Evolutionary conservation across 2,113 vertebrate genomes (phyloP).

Genomic region (Rhinopomastus cyanomelas): DNA sequence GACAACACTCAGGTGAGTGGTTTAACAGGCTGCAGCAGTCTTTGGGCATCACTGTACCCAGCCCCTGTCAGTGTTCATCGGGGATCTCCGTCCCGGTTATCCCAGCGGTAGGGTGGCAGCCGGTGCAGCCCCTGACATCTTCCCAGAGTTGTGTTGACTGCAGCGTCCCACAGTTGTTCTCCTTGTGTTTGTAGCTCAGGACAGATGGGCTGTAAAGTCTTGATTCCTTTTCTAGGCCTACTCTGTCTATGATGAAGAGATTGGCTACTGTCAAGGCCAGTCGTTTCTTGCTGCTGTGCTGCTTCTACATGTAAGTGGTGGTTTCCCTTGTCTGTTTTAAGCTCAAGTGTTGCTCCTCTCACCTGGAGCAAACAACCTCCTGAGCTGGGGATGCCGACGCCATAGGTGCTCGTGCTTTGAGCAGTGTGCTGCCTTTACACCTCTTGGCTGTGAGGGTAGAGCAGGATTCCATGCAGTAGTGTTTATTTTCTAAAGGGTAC

Average conservation of each 20-base stretch:
- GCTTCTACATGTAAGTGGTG: constrained; percentile 90
- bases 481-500: too few relatives aligned
- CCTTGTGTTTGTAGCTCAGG: background rate
- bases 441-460: background rate
- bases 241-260: constrained; percentile 98
- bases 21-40: background rate
- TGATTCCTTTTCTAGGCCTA: constrained; percentile 82
- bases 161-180: background rate
- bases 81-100: background rate
- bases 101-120: background rate
- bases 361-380: background rate
- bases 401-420: too few relatives aligned
- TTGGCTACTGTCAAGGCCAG: constrained; percentile 98
- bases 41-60: background rate
- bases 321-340: background rate
- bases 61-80: background rate
- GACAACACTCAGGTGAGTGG: background rate
- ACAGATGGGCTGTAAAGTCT: background rate
- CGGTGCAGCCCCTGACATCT: background rate
- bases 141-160: background rate
- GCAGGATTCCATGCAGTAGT: constrained; percentile 12
- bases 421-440: background rate
- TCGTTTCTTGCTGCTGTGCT: constrained; percentile 98
- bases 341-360: background rate
- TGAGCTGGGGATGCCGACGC: too few relatives aligned